Evolutionary conservation across 2,113 vertebrate species (phyloP), one percentile per base, ranked within the genome.

Genomic region (Cepphus grylle): DNA sequence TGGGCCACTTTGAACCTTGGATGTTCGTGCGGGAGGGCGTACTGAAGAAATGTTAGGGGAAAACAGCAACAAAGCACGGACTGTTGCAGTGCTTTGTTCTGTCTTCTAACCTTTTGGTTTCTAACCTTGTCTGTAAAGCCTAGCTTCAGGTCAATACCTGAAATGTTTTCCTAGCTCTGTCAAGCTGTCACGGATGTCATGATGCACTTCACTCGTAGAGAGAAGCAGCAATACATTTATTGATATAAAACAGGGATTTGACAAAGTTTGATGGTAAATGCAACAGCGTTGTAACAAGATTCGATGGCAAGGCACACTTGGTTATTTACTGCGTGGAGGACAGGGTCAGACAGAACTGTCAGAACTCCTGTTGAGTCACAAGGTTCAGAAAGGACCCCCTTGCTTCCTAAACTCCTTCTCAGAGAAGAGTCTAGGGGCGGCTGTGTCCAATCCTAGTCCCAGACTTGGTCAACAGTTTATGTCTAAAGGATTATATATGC

Each of bases 31-130:
- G 43, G 66, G 42, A 34, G 34, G 29, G 11, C 1, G 0, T 26
- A 17, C n/a, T 79, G 26, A 25, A 77, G 67, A 72, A 91, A 30
- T 3, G 18, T 45, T 26, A 2, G 30, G 26, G 52, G 40, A 8
- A 63, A 78, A 29, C 15, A 65, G 21, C 34, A 38, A 50, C 0
- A 3, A 32, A 65, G 18, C 52, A 32, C 0, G 0, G 53, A 20
- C 22, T 77, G 0, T 4, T 65, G 29, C 9, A 52, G 45, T 12
- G 42, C 45, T 71, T 88, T 79, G 36, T 6, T 73, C 50, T 62
- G 14, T 7, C 69, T 81, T 43, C 38, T 76, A 94, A 29, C 26
- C n/a, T 63, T 81, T 11, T 45, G 38, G 40, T 52, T 78, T 66
- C 34, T 49, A 70, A 90, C 21, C 0, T 1, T 45, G 45, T 26